phyloP scores from a whole-genome alignment of 2,113 vertebrate species.

The Hippocampus comes region DNA sequence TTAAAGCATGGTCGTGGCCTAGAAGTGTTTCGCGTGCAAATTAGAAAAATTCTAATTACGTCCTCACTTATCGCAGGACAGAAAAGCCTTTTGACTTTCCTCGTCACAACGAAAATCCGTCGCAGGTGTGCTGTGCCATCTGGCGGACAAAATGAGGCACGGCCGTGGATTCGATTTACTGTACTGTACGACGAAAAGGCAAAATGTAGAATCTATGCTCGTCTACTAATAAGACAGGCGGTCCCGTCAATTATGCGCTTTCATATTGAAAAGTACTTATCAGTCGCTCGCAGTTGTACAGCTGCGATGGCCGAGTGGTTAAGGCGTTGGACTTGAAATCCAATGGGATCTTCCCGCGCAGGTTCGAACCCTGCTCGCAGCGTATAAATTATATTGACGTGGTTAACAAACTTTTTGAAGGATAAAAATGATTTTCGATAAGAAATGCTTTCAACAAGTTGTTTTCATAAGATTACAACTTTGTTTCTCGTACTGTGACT shows the following conservation, averaged over 20 bases:
- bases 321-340: conserved; percentile 15
- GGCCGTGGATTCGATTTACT: not conserved
- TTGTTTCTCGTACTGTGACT: too few relatives aligned
- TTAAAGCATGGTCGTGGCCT: too few relatives aligned
- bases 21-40: too few relatives aligned
- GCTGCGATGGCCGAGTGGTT: conserved; percentile 14
- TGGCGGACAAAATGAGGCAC: not conserved
- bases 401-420: too few relatives aligned
- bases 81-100: too few relatives aligned
- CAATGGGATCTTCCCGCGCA: conserved; percentile 15
- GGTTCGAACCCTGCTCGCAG: conserved; percentile 13
- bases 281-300: not conserved
- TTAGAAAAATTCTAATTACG: too few relatives aligned
- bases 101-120: not conserved
- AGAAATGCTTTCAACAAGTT: too few relatives aligned
- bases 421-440: too few relatives aligned
- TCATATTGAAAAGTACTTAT: too few relatives aligned
- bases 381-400: not conserved
- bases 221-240: not conserved
- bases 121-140: not conserved
- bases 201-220: not conserved
- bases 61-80: too few relatives aligned
- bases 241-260: not conserved
- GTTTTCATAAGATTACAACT: too few relatives aligned
- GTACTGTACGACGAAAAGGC: not conserved